These are phyloP conservation scores for Galagoides demidoff DNA, from an alignment of 2,797 vertebrate species.

Conservation along the genomic window DNA sequence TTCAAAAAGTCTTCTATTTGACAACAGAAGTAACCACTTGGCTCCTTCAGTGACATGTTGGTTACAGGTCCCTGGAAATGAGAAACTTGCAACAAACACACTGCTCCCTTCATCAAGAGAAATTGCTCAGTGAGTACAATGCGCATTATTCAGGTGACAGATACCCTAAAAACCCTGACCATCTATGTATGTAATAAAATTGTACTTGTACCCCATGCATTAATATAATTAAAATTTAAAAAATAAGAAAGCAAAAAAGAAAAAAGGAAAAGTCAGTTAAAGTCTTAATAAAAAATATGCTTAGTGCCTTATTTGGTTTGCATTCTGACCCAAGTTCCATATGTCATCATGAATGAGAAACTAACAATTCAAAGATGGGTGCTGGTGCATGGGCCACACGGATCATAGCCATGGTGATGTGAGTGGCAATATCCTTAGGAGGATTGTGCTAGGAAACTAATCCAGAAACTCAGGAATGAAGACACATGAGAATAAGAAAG, in stretches of 20 bases:
- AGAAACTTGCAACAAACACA: neutral
- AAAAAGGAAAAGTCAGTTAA: neutral
- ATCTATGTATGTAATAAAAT: no score
- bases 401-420: neutral
- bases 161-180: no score
- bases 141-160: no score
- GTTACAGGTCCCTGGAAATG: neutral
- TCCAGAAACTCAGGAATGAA: neutral
- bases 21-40: neutral
- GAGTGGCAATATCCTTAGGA: neutral
- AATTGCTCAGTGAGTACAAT: no score
- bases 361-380: neutral
- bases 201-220: no score
- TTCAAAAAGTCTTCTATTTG: slow-evolving; percentile 8
- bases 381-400: neutral
- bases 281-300: neutral
- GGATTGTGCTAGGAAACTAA: neutral
- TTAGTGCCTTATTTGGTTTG: neutral
- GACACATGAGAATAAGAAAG: neutral
- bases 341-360: neutral
- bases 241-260: neutral
- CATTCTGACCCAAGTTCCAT: neutral
- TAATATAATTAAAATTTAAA: neutral
- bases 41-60: neutral
- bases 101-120: neutral